Base-by-base conservation (phyloP, 2,888 invertebrate genomes). In the Xestobium rufovillosum region DNA sequence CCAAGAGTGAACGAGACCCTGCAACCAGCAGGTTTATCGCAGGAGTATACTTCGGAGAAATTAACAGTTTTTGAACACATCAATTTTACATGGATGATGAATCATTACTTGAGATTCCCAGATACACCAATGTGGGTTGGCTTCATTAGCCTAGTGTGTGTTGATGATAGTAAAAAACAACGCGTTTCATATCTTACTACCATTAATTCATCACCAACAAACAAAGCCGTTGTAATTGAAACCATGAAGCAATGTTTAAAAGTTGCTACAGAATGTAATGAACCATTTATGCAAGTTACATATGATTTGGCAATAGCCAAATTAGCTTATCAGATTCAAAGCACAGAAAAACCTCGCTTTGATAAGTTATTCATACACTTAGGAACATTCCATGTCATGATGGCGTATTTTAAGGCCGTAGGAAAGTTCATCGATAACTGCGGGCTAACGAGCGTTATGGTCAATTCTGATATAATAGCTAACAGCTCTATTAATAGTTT, bases 341-440 rank as follows among this genome's bases (percentile, higher is more conserved):
- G n/a, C n/a, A n/a, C n/a, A n/a, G n/a, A n/a, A n/a, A n/a, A n/a
- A n/a, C n/a, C n/a, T n/a, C n/a, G n/a, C n/a, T n/a, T n/a, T n/a
- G n/a, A n/a, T n/a, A 53, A 56, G 36, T 10, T 63, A 41, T 62
- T 60, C 41, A 56, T 62, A 27, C 53, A 60, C 50, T 41, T 57
- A 11, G 62, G 61, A 11, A 38, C 50, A 19, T 62, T 66, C 48
- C 57, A 58, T 41, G 43, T 56, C 3, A 47, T 51, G 49, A 48
- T 56, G 47, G 40, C 55, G 10, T 59, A 43, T 44, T 56, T 56
- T 31, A 54, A 56, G 45, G 54, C 56, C 27, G 11, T 58, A 9
- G 57, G 56, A 10, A 53, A 51, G 48, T 47, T 46, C 31, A 56
- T 57, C 13, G 40, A 37, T 31, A 41, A 41, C 9, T 51, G 51